Base-by-base conservation (phyloP, 2,888 invertebrate species). In the Endomychus coccineus region DNA sequence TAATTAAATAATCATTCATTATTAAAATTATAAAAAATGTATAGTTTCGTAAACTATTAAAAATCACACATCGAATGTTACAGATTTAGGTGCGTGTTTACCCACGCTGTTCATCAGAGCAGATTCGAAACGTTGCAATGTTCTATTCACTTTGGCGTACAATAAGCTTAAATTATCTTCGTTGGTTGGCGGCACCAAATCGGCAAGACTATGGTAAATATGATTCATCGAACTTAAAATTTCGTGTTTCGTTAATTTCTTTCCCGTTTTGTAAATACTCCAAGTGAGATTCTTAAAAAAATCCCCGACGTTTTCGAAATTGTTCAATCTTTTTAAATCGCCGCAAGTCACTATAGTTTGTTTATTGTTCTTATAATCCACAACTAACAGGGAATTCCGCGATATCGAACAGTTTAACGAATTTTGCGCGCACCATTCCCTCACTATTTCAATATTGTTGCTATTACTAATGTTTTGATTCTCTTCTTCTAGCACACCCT, bases 401-500 rank as follows among this genome's bases (percentile, higher is more conserved):
- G 40, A 22, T 4, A 42, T 44, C 1, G 46, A 49, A 42, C 51
- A 56, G 34, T 45, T 46, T 2, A 57, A 34, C n/a, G 49, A 49
- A 23, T 58, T 54, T 16, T 48, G 43, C 7, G 35, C 36, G 36
- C 59, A 57, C 54, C 55, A 58, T 5, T 45, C 42, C 34, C 51
- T 49, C 23, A 60, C 50, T 14, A 39, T 35, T 10, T 54, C 49
- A 7, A 44, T 23, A 10, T 24, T 33, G 16, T 43, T 25, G 7
- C 21, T 10, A 6, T 21, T 34, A n/a, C 34, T 34, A 15, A 40
- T 35, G 7, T 17, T 35, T 22, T 14, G 16, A 19, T 44, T 40
- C 21, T 51, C 46, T 19, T 51, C 62, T 16, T 58, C 66, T 17
- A 74, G 52, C 34, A 73, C 63, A 33, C 57, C 64, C 52, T 73